Percentiles rank a stretch among this genome's conserved stretches.
These are phyloP conservation scores for Agonopterix heracliana DNA, from an alignment of 2,888 invertebrate genomes.

Conservation along the genomic window DNA sequence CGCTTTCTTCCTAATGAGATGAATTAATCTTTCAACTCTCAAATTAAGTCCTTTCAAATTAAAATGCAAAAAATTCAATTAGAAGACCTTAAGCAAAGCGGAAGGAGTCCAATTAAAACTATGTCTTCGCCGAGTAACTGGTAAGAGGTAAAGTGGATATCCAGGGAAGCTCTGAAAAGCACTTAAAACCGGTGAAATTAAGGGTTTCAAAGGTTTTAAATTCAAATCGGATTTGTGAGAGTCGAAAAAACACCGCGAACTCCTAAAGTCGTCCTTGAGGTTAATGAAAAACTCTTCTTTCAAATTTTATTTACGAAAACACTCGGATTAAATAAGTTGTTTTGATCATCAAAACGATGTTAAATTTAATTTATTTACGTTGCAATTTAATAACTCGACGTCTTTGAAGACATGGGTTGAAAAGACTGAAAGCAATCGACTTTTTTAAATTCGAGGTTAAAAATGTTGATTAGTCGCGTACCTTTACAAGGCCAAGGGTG, in stretches of 20 bases:
- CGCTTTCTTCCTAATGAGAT: constrained; percentile 22
- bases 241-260: constrained; percentile 17
- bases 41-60: constrained; percentile 39
- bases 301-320: constrained; percentile 15
- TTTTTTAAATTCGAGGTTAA: too few species aligned
- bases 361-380: too few species aligned
- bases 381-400: too few species aligned
- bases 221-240: constrained; percentile 27
- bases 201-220: constrained; percentile 36
- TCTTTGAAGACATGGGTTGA: too few species aligned
- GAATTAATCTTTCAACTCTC: constrained; percentile 28
- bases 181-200: constrained; percentile 49
- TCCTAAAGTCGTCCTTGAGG: constrained; percentile 16
- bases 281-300: constrained; percentile 23
- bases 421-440: too few species aligned
- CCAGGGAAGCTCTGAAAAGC: constrained; percentile 41
- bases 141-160: constrained; percentile 47
- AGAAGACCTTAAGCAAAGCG: constrained; percentile 47
- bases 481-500: too few species aligned
- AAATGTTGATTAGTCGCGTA: too few species aligned
- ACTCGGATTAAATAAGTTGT: too few species aligned
- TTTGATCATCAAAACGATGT: too few species aligned
- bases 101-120: constrained; percentile 63
- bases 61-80: constrained; percentile 53
- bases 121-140: constrained; percentile 46